These are phyloP conservation scores for Cremastinae sp. DNA, from an alignment of 2,888 invertebrate genomes.

Conservation along the genomic window DNA sequence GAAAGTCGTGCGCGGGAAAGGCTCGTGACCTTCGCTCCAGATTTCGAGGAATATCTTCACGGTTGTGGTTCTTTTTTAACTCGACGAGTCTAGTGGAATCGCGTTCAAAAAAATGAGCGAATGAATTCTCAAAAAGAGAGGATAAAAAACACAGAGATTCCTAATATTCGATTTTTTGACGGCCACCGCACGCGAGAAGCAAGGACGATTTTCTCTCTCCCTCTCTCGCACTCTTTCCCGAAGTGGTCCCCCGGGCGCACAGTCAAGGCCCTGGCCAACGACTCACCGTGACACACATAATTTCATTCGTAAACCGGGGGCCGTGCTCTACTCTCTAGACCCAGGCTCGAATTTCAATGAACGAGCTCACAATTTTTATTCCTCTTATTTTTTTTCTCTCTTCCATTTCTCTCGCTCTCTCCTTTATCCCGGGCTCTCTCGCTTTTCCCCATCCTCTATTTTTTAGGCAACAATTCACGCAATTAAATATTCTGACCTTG, in stretches of 20 bases:
- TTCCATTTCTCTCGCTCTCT: too few relatives aligned
- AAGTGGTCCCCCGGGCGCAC: slow-evolving; percentile 67
- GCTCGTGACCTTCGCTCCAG: slow-evolving; percentile 53
- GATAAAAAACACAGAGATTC: slow-evolving; percentile 57
- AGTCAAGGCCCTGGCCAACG: slow-evolving; percentile 74
- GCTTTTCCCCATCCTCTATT: slow-evolving; percentile 12
- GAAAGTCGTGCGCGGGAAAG: slow-evolving; percentile 51
- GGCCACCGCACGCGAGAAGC: slow-evolving; percentile 46
- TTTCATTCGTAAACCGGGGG: slow-evolving; percentile 48
- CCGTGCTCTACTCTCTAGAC: slow-evolving; percentile 49
- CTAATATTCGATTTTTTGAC: slow-evolving; percentile 66
- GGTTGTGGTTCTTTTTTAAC: slow-evolving; percentile 26
- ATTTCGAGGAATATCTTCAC: slow-evolving; percentile 42
- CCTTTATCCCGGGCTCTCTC: too few relatives aligned
- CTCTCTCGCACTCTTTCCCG: neutral
- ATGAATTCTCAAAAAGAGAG: slow-evolving; percentile 1
- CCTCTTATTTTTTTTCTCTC: neutral
- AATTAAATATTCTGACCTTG: slow-evolving; percentile 42
- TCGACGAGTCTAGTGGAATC: neutral
- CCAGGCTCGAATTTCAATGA: slow-evolving; percentile 53
- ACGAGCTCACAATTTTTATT: slow-evolving; percentile 27
- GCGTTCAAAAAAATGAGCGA: slow-evolving; percentile 7
- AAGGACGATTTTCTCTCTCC: slow-evolving; percentile 7
- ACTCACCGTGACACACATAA: slow-evolving; percentile 77
- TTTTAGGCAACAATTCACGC: slow-evolving; percentile 38